A percentile compares a stretch with the other conserved stretches of the same genome.
Conservation (phyloP, 1,140 invertebrate genomes). For the Drosophila teissieri region DNA sequence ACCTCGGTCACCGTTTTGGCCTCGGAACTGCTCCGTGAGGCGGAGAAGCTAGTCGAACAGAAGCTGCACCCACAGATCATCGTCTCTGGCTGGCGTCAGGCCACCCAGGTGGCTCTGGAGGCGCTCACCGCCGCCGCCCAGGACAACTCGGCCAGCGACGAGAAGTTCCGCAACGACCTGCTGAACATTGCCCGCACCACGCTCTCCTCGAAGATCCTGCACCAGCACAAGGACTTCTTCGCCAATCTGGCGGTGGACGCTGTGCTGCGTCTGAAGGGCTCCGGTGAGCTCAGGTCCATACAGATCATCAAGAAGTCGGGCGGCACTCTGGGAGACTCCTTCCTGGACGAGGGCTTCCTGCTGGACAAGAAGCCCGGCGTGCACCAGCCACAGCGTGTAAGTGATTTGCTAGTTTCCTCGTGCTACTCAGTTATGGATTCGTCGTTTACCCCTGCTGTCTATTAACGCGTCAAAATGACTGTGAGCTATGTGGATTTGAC, state of each 20-base stretch:
- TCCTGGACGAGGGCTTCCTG: conserved; percentile 99
- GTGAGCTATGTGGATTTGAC: conserved; percentile 73
- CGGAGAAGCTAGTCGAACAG: conserved; percentile 96
- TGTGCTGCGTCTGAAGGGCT: conserved; percentile 97
- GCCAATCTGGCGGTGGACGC: conserved; percentile 97
- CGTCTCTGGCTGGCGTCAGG: conserved; percentile 96
- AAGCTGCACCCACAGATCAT: conserved; percentile 99
- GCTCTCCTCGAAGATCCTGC: conserved; percentile 98
- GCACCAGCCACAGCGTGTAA: conserved; percentile 91
- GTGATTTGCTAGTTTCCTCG: background rate
- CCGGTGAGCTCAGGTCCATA: conserved; percentile 97
- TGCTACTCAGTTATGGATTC: background rate
- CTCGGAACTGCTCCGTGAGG: conserved; percentile 97
- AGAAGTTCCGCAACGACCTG: conserved; percentile 94
- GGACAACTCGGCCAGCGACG: conserved; percentile 93
- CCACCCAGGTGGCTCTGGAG: conserved; percentile 92
- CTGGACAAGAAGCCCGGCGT: conserved; percentile 98
- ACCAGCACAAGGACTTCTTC: conserved; percentile 99
- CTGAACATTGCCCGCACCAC: conserved; percentile 99
- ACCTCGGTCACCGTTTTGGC: conserved; percentile 99
- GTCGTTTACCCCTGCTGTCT: conserved; percentile 24
- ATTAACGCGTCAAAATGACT: conserved; percentile 78
- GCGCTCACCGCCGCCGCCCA: conserved; percentile 91
- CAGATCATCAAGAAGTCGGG: conserved; percentile 99
- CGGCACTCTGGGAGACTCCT: conserved; percentile 96